phyloP scores from a whole-genome alignment of 2,888 invertebrate genomes.

The Leptinotarsa rubiginosa region DNA sequence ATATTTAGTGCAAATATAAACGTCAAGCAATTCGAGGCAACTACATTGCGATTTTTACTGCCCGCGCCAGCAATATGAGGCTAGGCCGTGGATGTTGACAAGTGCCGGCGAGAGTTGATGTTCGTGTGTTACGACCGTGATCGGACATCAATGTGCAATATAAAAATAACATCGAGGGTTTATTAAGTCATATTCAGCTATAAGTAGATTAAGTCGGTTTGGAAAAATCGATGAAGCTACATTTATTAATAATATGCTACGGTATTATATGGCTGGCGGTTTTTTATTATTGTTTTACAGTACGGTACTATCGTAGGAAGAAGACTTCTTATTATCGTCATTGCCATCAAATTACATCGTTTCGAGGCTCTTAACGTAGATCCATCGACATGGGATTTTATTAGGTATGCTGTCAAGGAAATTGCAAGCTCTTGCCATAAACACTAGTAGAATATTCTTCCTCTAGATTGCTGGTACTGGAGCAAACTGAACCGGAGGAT shows the following conservation, averaged over 20 bases:
- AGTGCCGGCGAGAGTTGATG: constrained; percentile 52
- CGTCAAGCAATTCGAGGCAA: constrained; percentile 44
- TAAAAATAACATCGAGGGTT: constrained; percentile 59
- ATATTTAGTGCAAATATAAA: constrained; percentile 55
- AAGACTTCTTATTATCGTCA: constrained; percentile 30
- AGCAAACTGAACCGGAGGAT: constrained; percentile 9
- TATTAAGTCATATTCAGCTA: constrained; percentile 59
- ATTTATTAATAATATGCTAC: constrained; percentile 46
- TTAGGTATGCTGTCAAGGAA: constrained; percentile 42
- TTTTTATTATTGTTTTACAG: constrained; percentile 40
- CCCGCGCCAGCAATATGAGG: constrained; percentile 49
- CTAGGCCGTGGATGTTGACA: constrained; percentile 53
- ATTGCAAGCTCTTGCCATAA: constrained; percentile 40
- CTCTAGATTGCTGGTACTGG: constrained; percentile 10
- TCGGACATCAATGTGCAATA: constrained; percentile 56
- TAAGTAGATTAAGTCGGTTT: constrained; percentile 49
- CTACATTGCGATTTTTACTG: constrained; percentile 49
- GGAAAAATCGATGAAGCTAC: constrained; percentile 31
- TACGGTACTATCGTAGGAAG: constrained; percentile 47
- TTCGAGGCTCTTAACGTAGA: constrained; percentile 41
- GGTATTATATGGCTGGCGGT: constrained; percentile 54
- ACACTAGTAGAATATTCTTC: constrained; percentile 40
- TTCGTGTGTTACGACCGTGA: constrained; percentile 51
- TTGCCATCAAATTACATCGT: constrained; percentile 38
- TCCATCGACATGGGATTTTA: constrained; percentile 50